Percentiles rank a stretch among this genome's conserved stretches.
Evolutionary conservation across 2,113 vertebrate genomes (phyloP).

Genomic region (Hyaena hyaena): DNA sequence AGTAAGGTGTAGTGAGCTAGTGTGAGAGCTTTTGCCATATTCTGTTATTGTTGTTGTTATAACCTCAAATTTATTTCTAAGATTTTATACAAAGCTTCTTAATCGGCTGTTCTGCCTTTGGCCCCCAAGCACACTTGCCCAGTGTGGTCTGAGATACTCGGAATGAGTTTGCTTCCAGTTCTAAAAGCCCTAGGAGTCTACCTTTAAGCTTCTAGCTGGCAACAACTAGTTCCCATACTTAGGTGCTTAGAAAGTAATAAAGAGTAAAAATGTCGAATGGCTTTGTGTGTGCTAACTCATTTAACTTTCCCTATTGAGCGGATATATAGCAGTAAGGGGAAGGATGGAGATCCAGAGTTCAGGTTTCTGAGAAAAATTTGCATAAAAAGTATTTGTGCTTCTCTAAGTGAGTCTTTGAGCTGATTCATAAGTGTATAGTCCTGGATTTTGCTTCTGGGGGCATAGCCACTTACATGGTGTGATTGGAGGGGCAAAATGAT

Average conservation of each 20-base stretch:
- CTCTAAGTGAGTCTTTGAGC: neutral
- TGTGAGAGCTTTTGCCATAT: neutral
- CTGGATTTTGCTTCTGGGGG: slow-evolving; percentile 35
- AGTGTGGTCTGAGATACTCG: neutral
- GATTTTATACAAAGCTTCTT: slow-evolving; percentile 17
- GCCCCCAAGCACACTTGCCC: neutral
- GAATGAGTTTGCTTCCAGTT: slow-evolving; percentile 22
- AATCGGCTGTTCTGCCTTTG: slow-evolving; percentile 1
- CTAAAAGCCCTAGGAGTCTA: neutral
- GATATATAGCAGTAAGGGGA: neutral
- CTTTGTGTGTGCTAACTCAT: slow-evolving; percentile 33
- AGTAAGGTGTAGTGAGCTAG: neutral
- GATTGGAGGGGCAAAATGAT: neutral
- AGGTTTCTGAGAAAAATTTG: neutral
- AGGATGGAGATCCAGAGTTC: slow-evolving; percentile 40
- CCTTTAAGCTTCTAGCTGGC: slow-evolving; percentile 32
- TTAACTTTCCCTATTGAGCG: slow-evolving; percentile 1
- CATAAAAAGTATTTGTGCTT: neutral
- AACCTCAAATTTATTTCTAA: slow-evolving; percentile 61
- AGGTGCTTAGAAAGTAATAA: slow-evolving; percentile 56
- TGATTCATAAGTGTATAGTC: slow-evolving; percentile 50
- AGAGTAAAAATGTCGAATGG: slow-evolving; percentile 43
- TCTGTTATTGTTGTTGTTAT: neutral
- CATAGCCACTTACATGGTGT: neutral
- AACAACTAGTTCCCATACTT: slow-evolving; percentile 21